Conservation (phyloP, 2,113 vertebrate species). For the Calonectris borealis region DNA sequence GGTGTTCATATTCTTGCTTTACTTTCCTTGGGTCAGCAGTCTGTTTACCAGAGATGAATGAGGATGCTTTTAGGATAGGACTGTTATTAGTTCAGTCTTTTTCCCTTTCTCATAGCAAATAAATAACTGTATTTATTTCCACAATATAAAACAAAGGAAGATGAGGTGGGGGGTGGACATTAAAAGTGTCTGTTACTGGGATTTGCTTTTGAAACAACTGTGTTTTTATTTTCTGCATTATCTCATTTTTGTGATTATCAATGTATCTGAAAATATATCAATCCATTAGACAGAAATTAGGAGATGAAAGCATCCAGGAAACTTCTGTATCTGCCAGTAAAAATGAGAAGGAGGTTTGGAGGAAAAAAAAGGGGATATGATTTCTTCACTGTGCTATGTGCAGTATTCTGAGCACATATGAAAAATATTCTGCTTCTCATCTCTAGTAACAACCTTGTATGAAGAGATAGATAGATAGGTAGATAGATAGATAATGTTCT, state of each 20-base stretch:
- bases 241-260: not conserved
- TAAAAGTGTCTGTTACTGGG: not conserved
- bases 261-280: not conserved
- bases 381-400: not conserved
- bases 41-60: not conserved
- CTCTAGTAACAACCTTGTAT: not conserved
- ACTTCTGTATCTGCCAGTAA: not conserved
- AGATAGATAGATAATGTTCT: not conserved
- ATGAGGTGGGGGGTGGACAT: not conserved
- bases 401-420: not conserved
- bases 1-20: not conserved
- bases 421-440: not conserved
- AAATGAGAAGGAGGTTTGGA: not conserved
- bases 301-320: not conserved
- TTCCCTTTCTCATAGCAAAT: not conserved
- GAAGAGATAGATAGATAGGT: not conserved
- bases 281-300: not conserved
- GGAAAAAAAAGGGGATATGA: fast-evolving
- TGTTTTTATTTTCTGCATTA: not conserved
- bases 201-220: not conserved
- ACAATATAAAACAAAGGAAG: not conserved
- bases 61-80: not conserved
- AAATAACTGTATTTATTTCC: not conserved
- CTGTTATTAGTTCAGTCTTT: not conserved
- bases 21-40: not conserved